Percentiles rank a stretch among this genome's conserved stretches.
These are phyloP conservation scores for Silurus meridionalis DNA, from an alignment of 2,113 vertebrate genomes.

Conservation along the genomic window DNA sequence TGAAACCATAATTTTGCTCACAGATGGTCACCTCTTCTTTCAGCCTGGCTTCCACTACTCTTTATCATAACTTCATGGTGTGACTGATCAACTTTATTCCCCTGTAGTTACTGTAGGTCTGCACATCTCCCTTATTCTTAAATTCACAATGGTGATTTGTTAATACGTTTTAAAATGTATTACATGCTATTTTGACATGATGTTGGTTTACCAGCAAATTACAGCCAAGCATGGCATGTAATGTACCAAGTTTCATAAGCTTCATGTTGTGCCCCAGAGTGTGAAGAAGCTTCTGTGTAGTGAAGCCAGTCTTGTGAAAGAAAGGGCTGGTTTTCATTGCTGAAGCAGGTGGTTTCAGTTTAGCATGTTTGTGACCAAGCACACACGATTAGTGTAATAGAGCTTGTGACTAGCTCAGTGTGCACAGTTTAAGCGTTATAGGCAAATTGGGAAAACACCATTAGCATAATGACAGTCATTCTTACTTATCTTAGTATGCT, in stretches of 20 bases:
- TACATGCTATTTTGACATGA: background rate
- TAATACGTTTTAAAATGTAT: background rate
- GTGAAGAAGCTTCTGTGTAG: slow-evolving; percentile 1
- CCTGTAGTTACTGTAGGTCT: too few species aligned
- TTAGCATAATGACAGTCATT: background rate
- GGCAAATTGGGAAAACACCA: background rate
- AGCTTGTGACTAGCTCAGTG: background rate
- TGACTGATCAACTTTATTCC: too few species aligned
- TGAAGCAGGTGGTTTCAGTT: slow-evolving; percentile 66
- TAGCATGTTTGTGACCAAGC: slow-evolving; percentile 51
- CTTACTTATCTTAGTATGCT: background rate
- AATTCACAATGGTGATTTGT: background rate
- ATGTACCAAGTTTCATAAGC: background rate
- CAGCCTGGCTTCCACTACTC: too few species aligned
- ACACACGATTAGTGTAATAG: slow-evolving; percentile 17
- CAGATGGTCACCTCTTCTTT: too few species aligned
- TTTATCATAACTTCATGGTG: too few species aligned
- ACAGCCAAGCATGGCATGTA: background rate
- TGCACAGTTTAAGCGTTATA: background rate
- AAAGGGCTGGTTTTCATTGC: slow-evolving; percentile 65
- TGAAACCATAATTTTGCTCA: too few species aligned
- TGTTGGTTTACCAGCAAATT: background rate
- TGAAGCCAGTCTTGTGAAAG: slow-evolving; percentile 46
- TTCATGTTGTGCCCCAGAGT: background rate
- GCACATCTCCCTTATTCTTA: background rate